Conservation (phyloP, 2,888 invertebrate genomes). For the Stenoptilia bipunctidactyla region DNA sequence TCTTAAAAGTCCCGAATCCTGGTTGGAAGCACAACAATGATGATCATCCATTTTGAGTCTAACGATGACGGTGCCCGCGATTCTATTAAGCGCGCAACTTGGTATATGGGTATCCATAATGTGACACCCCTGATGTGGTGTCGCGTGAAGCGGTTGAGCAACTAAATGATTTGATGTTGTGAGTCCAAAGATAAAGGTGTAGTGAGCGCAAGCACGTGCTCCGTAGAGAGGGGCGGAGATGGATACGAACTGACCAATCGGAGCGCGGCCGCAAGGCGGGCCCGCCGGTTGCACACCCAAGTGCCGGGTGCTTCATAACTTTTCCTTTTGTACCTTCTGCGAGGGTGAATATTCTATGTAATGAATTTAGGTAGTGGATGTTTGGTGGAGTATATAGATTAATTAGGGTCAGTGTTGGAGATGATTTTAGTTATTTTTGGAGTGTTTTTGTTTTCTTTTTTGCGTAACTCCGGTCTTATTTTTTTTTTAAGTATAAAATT, state of each 20-base stretch:
- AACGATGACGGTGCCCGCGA: slow-evolving; percentile 50
- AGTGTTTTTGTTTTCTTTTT: too few relatives aligned
- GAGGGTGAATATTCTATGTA: not conserved
- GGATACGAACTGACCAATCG: slow-evolving; percentile 33
- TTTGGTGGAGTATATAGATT: too few relatives aligned
- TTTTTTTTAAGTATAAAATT: too few relatives aligned
- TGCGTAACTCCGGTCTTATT: too few relatives aligned
- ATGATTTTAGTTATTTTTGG: too few relatives aligned
- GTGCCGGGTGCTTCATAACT: too few relatives aligned
- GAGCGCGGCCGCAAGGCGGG: slow-evolving; percentile 30
- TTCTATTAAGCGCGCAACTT: slow-evolving; percentile 45
- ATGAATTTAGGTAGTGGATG: too few relatives aligned
- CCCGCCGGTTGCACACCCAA: slow-evolving; percentile 39
- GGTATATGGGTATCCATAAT: slow-evolving; percentile 57
- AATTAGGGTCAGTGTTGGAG: too few relatives aligned
- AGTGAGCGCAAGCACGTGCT: slow-evolving; percentile 39
- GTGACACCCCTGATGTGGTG: slow-evolving; percentile 49
- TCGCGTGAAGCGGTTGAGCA: slow-evolving; percentile 56
- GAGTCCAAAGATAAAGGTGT: slow-evolving; percentile 59
- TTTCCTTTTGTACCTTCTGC: too few relatives aligned
- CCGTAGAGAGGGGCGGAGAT: slow-evolving; percentile 39
- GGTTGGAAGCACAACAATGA: slow-evolving; percentile 24
- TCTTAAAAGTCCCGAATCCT: slow-evolving; percentile 26
- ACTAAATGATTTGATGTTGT: slow-evolving; percentile 59
- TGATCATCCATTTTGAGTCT: slow-evolving; percentile 48